Evolutionary conservation across 2,888 invertebrate species (phyloP), one percentile per base, ranked within the genome.

Genomic region (Gari tellinella): DNA sequence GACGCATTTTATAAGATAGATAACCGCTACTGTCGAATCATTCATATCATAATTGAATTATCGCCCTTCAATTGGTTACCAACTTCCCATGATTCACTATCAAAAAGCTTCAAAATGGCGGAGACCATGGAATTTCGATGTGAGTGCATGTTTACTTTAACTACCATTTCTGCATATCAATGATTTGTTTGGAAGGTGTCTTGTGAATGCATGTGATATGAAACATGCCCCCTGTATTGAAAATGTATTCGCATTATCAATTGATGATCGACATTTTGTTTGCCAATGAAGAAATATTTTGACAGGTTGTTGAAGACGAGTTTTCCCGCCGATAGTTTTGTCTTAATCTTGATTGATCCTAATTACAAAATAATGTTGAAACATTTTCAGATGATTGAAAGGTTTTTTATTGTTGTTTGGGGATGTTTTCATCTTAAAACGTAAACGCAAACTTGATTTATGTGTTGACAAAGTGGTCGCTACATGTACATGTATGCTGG

Each of bases 71-170:
- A 56, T 31, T 60, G 51, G 64, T 61, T 55, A 62, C 70, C 63
- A 48, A 25, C 49, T 65, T 67, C 65, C 76, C 76, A 60, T 23
- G 58, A 72, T 67, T 62, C 67, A 62, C 4, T 48, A 17, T 38
- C 46, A 43, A 15, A 75, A 48, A 68, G 81, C 79, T 79, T 81
- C 81, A 81, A 81, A 76, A 81, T 81, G 81, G 81, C 81, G 74
- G 72, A 57, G 66, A 68, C 65, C 69, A 49, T 69, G 68, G 69
- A 57, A 65, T 56, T 55, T 56, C 43, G 17, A 43, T 25, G 56
- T 61, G 31, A 15, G 72, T 65, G 48, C 23, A 49, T 70, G 64
- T 70, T 60, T 70, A 49, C 41, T 57, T 45, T 57, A 31, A 45
- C 21, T 31, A 45, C 43, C 25, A 26, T 57, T 45, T 26, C 17